Evolutionary conservation across 2,113 vertebrate species (phyloP), one percentile per base, ranked within the genome.

Genomic region (Cavia aperea): DNA sequence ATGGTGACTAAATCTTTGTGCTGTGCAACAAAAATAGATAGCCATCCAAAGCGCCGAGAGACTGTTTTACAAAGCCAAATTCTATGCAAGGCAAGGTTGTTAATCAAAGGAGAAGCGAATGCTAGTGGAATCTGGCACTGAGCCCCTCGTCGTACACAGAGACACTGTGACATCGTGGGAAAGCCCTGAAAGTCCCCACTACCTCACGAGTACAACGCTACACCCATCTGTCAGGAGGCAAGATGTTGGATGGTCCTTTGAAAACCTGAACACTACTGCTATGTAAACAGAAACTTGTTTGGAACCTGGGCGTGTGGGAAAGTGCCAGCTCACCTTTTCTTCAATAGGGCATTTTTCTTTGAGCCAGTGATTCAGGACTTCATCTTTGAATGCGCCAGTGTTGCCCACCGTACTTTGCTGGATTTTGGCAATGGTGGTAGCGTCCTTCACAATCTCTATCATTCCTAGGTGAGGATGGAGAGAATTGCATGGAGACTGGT

Each of bases 401-500:
- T 99, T 99, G 77, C 99, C 99, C 79, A 99, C 99, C 2, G 99
- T 99, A 60, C 99, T 99, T 96, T 99, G 99, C 21, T 99, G 99
- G 96, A 99, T 99, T 97, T 99, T 99, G 73, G 99, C 99, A 70
- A 99, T 99, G 36, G 99, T 99, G n/a, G 98, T 99, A 92, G 99
- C 99, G 19, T 99, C 99, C 96, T 99, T 99, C 62, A 99, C 99
- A 7, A 99, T 99, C 97, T 99, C 99, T 0, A 99, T 99, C 98
- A 99, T 99, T 91, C 99, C 99, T 99, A 63, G 6, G 85, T 23
- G 89, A 95, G 85, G 68, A 92, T 62, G 14, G 94, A 93, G 56
- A 89, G 62, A 82, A 58, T 78, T 79, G 81, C 68, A 54, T 66
- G 13, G 73, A n/a, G 51, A 26, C 0, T 21, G 51, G 36, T 26